Evolutionary conservation across 2,113 vertebrate genomes (phyloP), one percentile per base, ranked within the genome.

Genomic region (Nerophis ophidion): DNA sequence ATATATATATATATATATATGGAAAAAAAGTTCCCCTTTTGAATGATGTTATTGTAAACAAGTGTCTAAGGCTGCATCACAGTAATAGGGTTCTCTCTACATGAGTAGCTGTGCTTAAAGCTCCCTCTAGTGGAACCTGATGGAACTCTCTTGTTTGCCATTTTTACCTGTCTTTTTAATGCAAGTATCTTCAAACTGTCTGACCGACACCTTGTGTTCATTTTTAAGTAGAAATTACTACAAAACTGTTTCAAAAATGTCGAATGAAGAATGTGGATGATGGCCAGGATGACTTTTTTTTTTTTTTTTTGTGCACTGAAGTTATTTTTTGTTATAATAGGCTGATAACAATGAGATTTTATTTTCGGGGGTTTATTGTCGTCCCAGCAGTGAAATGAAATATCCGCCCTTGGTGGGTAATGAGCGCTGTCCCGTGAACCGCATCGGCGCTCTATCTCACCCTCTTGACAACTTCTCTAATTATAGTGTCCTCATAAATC

Each of bases 391-490:
- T 13, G 50, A 52, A 35, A 52, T 34, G 50, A 34, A 53, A 53
- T 15, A 36, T 11, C 10, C 9, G 38, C n/a, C 16, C 36, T 57
- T 38, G 35, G 55, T 42, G 61, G 60, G 58, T 74, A 70, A 76
- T 80, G 71, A 79, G 72, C 44, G 70, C 47, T 61, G 55, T 61
- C 65, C 70, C 70, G 75, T 80, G 84, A 77, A 81, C 77, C 80
- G 84, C 70, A 84, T 86, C 55, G 52, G 54, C 79, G 79, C 51
- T 61, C 70, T 78, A 74, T 80, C 84, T 82, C 74, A 73, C 74
- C 74, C 70, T 86, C 79, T 11, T 80, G 74, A 75, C 73, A 76
- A 81, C 68, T 61, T 51, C 55, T 67, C 79, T 86, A 88, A 87
- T 88, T 88, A 87, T 62, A 73, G 62, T 12, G 57, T 68, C 75